Evolutionary conservation across 2,888 invertebrate genomes (phyloP).

Genomic region (Apocheima hispidaria): DNA sequence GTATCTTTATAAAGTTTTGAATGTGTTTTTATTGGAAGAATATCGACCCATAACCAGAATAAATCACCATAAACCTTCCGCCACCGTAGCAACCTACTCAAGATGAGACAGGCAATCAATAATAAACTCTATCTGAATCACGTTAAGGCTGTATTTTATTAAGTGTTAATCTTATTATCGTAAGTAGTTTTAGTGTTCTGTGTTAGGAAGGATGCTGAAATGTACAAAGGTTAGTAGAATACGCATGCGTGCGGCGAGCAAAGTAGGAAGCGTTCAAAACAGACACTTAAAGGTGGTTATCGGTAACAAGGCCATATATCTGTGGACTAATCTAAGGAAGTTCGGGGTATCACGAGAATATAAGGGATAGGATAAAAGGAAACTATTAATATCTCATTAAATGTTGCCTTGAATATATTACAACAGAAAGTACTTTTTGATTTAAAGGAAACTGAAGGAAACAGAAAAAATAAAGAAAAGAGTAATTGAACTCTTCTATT

Average conservation of each 20-base stretch:
- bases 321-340: constrained; percentile 51
- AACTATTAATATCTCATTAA: not conserved
- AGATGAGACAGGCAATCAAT: constrained; percentile 69
- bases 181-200: constrained; percentile 64
- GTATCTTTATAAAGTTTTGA: not conserved
- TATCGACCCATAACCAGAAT: constrained; percentile 46
- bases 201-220: constrained; percentile 84
- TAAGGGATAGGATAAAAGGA: constrained; percentile 27
- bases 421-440: not conserved
- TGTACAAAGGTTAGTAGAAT: constrained; percentile 81
- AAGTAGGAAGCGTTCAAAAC: constrained; percentile 72
- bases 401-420: not conserved
- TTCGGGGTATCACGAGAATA: constrained; percentile 42
- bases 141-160: constrained; percentile 41
- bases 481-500: not conserved
- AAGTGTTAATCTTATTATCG: constrained; percentile 54
- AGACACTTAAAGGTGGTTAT: constrained; percentile 70
- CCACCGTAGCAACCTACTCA: constrained; percentile 49
- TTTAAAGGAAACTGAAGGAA: not conserved
- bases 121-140: constrained; percentile 38
- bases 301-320: constrained; percentile 69
- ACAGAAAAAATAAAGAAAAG: not conserved
- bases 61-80: constrained; percentile 49
- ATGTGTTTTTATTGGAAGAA: not conserved
- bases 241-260: constrained; percentile 83